Percentiles rank a stretch among this genome's conserved stretches.
Evolutionary conservation across 1,140 invertebrate genomes (phyloP).

Genomic region (Pinna nobilis): DNA sequence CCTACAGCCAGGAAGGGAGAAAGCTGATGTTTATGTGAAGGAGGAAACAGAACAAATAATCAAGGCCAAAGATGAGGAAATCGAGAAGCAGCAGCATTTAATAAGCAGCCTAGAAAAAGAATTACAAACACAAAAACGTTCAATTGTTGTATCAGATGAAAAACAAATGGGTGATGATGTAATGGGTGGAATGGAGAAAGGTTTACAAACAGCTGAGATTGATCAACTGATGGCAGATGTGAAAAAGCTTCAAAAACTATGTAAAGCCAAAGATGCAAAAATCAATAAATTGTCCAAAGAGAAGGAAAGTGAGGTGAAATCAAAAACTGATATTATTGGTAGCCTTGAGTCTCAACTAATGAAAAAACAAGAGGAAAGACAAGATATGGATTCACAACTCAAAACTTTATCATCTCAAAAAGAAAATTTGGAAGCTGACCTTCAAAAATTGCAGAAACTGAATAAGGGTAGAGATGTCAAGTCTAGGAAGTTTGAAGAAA

Average conservation of each 20-base stretch:
- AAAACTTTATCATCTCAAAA: constrained; percentile 4
- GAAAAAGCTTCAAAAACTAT: constrained; percentile 46
- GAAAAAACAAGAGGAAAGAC: neutral
- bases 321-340: too few species aligned
- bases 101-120: neutral
- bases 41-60: too few species aligned
- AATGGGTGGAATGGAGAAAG: neutral
- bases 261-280: constrained; percentile 51
- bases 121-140: neutral
- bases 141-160: neutral
- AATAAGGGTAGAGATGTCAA: constrained; percentile 43
- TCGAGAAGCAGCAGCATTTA: too few species aligned
- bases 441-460: constrained; percentile 46
- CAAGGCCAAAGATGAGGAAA: too few species aligned
- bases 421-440: constrained; percentile 21
- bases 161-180: neutral
- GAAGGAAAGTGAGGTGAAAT: neutral
- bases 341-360: neutral
- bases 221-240: constrained; percentile 28
- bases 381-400: constrained; percentile 11
- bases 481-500: constrained; percentile 43
- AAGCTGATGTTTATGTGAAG: too few species aligned
- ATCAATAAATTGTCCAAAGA: constrained; percentile 37
- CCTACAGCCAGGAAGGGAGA: too few species aligned
- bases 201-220: neutral